Evolutionary conservation across 2,113 vertebrate species (phyloP), one percentile per base, ranked within the genome.

Genomic region (Coracopsis vasa): DNA sequence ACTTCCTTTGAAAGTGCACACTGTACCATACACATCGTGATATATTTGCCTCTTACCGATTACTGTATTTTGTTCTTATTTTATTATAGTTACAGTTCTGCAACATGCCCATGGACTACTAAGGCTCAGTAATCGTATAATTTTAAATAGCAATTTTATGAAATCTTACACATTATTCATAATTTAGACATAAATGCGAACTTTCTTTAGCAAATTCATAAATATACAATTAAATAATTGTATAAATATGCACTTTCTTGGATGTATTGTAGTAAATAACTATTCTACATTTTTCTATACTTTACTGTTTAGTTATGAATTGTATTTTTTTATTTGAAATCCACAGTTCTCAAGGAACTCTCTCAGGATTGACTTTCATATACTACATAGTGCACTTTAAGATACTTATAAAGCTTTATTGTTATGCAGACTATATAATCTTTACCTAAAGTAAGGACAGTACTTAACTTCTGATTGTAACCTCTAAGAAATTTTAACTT

Each of bases 401-500:
- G 62, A 75, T 86, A 95, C 41, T 93, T 96, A 89, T 28, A 93
- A 89, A 75, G 33, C n/a, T 95, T 91, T 92, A 95, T 60, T 83
- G 94, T 81, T 81, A 95, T 3, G 42, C 84, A 94, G 61, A 66
- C 71, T 95, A 78, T 79, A 87, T 94, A 24, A 92, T 90, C 94
- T 97, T 90, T 80, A 92, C 66, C 70, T 90, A 66, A 94, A 92
- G 27, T 85, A 80, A 89, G 75, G 23, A 83, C 13, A 83, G 16
- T 62, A 72, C 39, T 71, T 84, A 92, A 92, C 47, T 94, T 93
- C 70, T 51, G 16, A 54, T 77, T 91, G 28, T 54, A 82, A 79
- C 50, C 21, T 84, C 58, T 71, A 45, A 13, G 48, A 86, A 88
- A 51, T 65, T 94, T 75, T n/a, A 96, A 93, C 62, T 94, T 88